These are phyloP conservation scores for Nephila pilipes DNA, from an alignment of 1,140 invertebrate species.

Conservation along the genomic window DNA sequence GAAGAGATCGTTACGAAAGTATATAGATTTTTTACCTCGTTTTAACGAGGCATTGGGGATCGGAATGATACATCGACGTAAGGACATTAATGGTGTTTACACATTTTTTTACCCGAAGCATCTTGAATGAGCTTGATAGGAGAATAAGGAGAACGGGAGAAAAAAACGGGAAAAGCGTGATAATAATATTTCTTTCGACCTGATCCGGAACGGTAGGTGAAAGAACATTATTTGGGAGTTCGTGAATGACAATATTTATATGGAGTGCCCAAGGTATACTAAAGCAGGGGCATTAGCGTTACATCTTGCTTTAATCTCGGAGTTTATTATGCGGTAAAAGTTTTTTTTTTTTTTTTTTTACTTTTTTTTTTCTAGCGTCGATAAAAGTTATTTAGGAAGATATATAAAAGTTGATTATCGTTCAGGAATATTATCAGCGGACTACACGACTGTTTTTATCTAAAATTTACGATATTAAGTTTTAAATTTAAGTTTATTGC, in stretches of 20 bases:
- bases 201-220: neutral
- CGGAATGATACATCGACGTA: slow-evolving; percentile 46
- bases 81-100: slow-evolving; percentile 73
- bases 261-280: slow-evolving; percentile 11
- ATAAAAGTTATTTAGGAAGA: neutral
- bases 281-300: neutral
- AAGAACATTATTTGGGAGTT: neutral
- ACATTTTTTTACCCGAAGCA: slow-evolving; percentile 52
- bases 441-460: no score
- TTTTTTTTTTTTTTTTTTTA: neutral
- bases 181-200: slow-evolving; percentile 61
- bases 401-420: neutral
- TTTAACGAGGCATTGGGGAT: slow-evolving; percentile 59
- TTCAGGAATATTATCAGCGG: no score
- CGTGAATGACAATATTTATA: slow-evolving; percentile 51
- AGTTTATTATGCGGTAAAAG: neutral
- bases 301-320: slow-evolving; percentile 3
- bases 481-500: no score
- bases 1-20: slow-evolving; percentile 19
- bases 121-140: slow-evolving; percentile 3
- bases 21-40: slow-evolving; percentile 50
- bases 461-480: no score
- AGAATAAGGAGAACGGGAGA: neutral
- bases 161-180: slow-evolving; percentile 33
- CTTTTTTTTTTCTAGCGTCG: neutral